phyloP scores from a whole-genome alignment of 2,113 vertebrate species.

The Platanista minor region DNA sequence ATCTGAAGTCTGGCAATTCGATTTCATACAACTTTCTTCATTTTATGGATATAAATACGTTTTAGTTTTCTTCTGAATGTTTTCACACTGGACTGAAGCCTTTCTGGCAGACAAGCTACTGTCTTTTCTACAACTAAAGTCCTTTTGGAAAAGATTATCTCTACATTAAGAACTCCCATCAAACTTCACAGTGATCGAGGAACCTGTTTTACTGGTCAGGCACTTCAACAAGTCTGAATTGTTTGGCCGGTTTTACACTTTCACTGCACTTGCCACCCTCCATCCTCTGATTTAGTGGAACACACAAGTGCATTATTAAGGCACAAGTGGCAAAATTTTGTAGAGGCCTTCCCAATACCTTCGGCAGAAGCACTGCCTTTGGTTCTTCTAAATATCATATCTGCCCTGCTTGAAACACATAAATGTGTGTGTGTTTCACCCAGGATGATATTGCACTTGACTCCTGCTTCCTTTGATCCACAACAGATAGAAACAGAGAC shows the following conservation, averaged over 20 bases:
- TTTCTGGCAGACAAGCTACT: background rate
- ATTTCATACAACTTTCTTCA: background rate
- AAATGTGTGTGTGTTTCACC: too few relatives aligned
- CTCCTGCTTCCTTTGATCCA: background rate
- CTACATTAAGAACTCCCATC: background rate
- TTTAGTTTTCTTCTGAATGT: background rate
- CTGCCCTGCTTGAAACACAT: background rate
- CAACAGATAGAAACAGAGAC: background rate
- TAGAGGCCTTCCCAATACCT: background rate
- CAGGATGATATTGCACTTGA: background rate
- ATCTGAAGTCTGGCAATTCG: background rate
- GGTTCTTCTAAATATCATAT: background rate
- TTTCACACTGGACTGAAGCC: background rate
- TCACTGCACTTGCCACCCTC: background rate
- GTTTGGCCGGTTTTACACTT: background rate
- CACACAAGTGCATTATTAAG: background rate
- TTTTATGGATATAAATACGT: background rate
- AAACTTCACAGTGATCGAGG: background rate
- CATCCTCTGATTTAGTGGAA: background rate
- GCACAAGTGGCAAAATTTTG: background rate
- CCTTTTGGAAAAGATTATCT: background rate
- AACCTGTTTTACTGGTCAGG: background rate
- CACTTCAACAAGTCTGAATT: background rate
- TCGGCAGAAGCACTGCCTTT: background rate
- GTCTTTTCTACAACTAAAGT: background rate